Evolutionary conservation across 2,113 vertebrate species (phyloP).

Genomic region (Ovis canadensis): DNA sequence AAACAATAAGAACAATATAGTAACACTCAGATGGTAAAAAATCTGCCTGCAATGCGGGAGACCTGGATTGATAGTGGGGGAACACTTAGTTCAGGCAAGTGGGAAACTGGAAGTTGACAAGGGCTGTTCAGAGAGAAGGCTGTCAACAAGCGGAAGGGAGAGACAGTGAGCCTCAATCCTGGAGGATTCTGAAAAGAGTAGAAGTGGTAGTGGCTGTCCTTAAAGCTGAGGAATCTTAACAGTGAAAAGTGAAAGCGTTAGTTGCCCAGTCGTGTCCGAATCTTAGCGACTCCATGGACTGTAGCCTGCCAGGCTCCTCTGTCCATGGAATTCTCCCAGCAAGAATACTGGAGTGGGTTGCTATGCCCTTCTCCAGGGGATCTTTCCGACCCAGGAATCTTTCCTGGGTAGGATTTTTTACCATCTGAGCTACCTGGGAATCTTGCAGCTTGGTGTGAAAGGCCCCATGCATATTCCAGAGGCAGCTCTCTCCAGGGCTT

Average conservation of each 20-base stretch:
- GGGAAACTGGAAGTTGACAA: neutral
- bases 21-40: neutral
- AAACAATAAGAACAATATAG: neutral
- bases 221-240: neutral
- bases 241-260: neutral
- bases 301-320: neutral
- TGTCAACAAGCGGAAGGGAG: neutral
- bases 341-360: neutral
- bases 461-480: neutral
- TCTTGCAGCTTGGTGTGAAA: neutral
- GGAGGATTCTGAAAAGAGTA: neutral
- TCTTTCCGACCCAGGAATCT: neutral
- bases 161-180: neutral
- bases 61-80: neutral
- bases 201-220: neutral
- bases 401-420: neutral
- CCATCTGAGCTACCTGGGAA: neutral
- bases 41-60: neutral
- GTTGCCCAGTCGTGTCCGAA: accelerated
- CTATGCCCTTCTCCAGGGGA: neutral
- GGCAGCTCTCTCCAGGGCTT: neutral
- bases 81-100: neutral
- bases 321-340: neutral
- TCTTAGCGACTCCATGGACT: neutral
- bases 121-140: neutral